A percentile compares a stretch with the other conserved stretches of the same genome.
These are phyloP conservation scores for Oreonectes daqikongensis DNA, from an alignment of 2,797 vertebrate genomes.

Conservation along the genomic window DNA sequence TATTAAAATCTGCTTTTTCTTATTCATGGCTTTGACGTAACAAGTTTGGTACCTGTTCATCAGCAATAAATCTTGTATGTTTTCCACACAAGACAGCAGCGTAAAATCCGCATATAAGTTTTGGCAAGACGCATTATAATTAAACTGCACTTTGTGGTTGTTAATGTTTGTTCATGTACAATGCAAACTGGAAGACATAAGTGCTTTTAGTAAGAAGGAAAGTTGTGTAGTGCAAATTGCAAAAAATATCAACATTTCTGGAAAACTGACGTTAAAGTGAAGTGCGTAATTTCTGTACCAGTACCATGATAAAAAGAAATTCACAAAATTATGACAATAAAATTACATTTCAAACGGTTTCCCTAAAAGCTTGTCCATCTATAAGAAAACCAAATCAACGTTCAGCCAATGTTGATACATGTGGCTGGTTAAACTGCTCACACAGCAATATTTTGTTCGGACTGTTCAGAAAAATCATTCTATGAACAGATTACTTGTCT, in stretches of 20 bases:
- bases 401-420: not conserved
- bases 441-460: not conserved
- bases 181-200: conserved; percentile 63
- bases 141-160: conserved; percentile 44
- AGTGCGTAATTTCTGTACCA: not conserved
- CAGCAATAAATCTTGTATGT: not conserved
- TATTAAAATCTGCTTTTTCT: not conserved
- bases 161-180: conserved; percentile 17
- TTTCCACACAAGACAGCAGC: not conserved
- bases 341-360: not conserved
- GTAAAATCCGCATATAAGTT: not conserved
- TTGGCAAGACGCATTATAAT: conserved; percentile 42
- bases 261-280: conserved; percentile 8
- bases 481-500: not conserved
- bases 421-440: not conserved
- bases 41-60: not conserved
- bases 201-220: conserved; percentile 49
- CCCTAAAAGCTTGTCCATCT: too few species aligned
- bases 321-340: not conserved
- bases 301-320: not conserved
- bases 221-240: conserved; percentile 71
- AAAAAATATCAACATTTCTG: conserved; percentile 37
- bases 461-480: not conserved
- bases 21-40: conserved; percentile 17
- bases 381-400: not conserved